Evolutionary conservation across 2,113 vertebrate species (phyloP).

Genomic region (Alosa alosa): DNA sequence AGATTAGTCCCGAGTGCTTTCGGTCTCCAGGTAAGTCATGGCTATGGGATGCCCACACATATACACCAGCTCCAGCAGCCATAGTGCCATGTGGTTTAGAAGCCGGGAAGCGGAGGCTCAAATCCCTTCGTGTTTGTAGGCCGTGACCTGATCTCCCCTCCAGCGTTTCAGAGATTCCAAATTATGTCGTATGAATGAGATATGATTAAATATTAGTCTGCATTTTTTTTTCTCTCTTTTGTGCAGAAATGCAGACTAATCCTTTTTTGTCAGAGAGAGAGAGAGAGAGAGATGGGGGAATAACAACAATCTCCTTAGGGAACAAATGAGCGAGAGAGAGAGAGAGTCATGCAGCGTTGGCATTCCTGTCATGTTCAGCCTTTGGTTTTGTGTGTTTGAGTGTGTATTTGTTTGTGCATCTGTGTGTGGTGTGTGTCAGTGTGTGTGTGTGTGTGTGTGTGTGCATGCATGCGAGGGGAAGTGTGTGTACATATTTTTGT

Average conservation of each 20-base stretch:
- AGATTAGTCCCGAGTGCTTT: constrained; percentile 58
- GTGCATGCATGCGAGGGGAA: background rate
- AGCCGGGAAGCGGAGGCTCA: background rate
- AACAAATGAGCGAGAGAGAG: background rate
- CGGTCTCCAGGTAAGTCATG: constrained; percentile 54
- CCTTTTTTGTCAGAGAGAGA: background rate
- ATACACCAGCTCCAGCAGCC: background rate
- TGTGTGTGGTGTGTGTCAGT: background rate
- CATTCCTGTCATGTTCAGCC: background rate
- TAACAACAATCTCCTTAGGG: background rate
- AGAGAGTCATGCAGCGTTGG: background rate
- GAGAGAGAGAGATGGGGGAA: background rate
- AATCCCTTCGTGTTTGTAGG: constrained; percentile 29
- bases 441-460: background rate
- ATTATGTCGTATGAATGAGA: constrained; percentile 21
- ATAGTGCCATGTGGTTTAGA: background rate
- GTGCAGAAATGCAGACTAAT: constrained; percentile 11
- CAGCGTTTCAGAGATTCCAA: background rate
- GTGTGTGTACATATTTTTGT: background rate
- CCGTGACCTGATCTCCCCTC: constrained; percentile 4
- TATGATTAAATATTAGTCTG: constrained; percentile 25
- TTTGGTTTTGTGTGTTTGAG: background rate
- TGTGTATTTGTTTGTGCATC: background rate
- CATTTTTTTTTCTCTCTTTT: constrained; percentile 11
- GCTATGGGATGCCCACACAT: background rate